A percentile compares a stretch with the other conserved stretches of the same genome.
Evolutionary conservation across 1,140 invertebrate genomes (phyloP).

Genomic region (Drosophila busckii): DNA sequence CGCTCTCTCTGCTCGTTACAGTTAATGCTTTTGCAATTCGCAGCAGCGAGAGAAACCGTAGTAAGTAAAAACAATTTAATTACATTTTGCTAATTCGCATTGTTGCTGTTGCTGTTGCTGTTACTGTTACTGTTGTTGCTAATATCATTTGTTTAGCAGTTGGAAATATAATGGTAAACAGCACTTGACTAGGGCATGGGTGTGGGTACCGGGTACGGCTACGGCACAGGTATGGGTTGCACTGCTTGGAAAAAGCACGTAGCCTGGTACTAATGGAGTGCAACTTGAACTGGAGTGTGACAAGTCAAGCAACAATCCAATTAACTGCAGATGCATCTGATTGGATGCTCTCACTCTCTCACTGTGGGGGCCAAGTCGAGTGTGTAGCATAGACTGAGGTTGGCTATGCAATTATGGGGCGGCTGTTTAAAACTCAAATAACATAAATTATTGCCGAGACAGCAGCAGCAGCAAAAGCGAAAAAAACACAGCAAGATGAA

Average conservation of each 20-base stretch:
- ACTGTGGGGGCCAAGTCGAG: no score
- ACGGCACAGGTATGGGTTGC: no score
- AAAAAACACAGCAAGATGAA: constrained; percentile 13
- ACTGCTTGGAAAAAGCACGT: constrained; percentile 25
- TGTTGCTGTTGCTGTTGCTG: not conserved
- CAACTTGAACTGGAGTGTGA: constrained; percentile 35
- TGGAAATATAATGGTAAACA: constrained; percentile 1
- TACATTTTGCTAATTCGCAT: constrained; percentile 49
- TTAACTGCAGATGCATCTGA: no score
- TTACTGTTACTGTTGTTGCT: constrained; percentile 37
- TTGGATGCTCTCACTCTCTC: no score
- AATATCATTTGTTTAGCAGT: constrained; percentile 51
- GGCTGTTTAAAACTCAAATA: constrained; percentile 63
- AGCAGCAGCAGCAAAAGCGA: constrained; percentile 21
- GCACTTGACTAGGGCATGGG: no score
- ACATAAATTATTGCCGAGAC: constrained; percentile 65
- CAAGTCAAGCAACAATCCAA: constrained; percentile 18
- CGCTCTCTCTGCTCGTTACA: constrained; percentile 39
- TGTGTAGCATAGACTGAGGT: no score
- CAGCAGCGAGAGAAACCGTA: constrained; percentile 58
- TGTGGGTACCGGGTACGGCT: no score
- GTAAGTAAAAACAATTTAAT: constrained; percentile 74
- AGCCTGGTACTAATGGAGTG: constrained; percentile 29
- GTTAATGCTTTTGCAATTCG: constrained; percentile 24
- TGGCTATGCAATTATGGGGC: constrained; percentile 59